Base-by-base conservation (phyloP, 1,140 invertebrate species). In the Wiebesia pumilae region DNA sequence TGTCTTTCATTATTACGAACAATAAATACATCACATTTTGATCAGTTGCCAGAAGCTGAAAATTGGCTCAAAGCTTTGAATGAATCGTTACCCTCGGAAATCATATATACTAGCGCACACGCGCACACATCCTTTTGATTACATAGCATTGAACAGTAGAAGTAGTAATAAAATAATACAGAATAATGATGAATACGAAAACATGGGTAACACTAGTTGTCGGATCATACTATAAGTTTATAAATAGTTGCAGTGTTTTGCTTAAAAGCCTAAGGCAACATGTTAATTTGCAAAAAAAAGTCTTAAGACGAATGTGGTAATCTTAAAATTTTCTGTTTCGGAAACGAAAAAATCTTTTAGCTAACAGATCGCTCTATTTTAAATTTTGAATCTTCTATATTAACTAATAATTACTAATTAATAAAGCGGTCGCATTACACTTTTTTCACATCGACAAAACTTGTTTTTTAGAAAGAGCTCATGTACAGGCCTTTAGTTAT, bases 51-150 rank as follows among this genome's bases (percentile, higher is more conserved):
- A 71, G 69, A 71, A 16, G 19, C 33, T 33, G 69, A 71, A 38
- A 71, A 71, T 71, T 71, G 69, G 69, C 69, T 71, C 19, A 16
- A 38, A 71, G 33, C 69, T 71, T 38, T 38, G 35, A 38, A 71
- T 35, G 69, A 16, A 71, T 71, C 35, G 69, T 71, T 71, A 71
- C 35, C 19, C 69, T 71, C 35, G 33, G 35, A 71, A 24, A 38
- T 38, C 33, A 71, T 35, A 38, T 71, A 38, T 24, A 27, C 30
- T 35, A 33, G 12, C 65, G 6, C 6, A 71, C 30, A 38, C 21
- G 16, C 33, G 12, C 65, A 14, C 6, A 71, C 30, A 38, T 7
- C 19, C 33, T 71, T 4, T 24, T 71, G 40, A 71, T 71, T 71
- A 71, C 69, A 35, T 71, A 35, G 19, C 35, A 71, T 71, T 71